These are phyloP conservation scores for Smutsia temminckii DNA, from an alignment of 2,797 vertebrate genomes.

Conservation along the genomic window DNA sequence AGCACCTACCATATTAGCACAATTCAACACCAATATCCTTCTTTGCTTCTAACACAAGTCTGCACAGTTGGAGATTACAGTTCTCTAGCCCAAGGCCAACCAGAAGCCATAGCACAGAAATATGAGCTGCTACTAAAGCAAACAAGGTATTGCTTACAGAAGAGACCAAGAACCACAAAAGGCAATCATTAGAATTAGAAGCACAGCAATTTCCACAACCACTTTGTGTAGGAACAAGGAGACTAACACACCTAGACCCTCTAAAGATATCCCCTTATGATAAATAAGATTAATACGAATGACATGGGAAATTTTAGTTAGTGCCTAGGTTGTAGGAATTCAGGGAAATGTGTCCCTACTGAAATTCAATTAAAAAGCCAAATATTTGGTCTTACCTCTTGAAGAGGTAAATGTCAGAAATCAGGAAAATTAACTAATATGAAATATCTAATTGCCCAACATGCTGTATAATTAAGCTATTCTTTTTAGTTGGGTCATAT, in stretches of 20 bases:
- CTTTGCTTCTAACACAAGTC: neutral
- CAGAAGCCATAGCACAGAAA: neutral
- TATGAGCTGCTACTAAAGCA: neutral
- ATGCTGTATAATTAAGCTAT: neutral
- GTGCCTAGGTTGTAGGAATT: neutral
- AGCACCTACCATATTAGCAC: neutral
- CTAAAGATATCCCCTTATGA: neutral
- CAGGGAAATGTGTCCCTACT: neutral
- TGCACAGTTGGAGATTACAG: neutral
- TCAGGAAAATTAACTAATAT: neutral
- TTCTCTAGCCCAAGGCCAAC: neutral
- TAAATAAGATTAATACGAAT: neutral
- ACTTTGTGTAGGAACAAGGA: neutral
- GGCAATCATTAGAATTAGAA: neutral
- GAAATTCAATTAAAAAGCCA: neutral
- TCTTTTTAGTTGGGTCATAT: neutral
- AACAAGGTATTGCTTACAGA: neutral
- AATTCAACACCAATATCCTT: neutral
- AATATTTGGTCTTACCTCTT: neutral
- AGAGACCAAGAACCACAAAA: neutral
- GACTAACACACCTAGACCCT: neutral
- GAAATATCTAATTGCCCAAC: neutral
- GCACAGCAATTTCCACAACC: neutral
- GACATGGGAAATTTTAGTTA: neutral
- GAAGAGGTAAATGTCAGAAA: constrained; percentile 11